These are phyloP conservation scores for Enteromius mattozi DNA, from an alignment of 2,797 vertebrate species.

Conservation along the genomic window DNA sequence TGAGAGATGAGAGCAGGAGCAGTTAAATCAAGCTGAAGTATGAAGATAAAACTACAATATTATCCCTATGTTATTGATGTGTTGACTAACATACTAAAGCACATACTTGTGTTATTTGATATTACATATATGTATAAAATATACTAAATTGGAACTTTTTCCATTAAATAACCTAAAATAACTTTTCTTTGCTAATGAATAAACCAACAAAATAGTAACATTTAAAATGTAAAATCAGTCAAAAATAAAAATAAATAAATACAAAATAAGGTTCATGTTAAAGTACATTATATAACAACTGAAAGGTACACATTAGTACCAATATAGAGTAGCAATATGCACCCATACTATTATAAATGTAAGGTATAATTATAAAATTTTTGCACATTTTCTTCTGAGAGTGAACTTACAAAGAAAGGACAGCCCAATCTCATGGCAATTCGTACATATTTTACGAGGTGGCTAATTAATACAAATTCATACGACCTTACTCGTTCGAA, in stretches of 20 bases:
- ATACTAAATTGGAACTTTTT: not conserved
- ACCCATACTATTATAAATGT: not conserved
- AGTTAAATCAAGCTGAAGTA: not conserved
- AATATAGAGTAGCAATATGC: not conserved
- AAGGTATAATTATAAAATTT: not conserved
- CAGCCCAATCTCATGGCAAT: not conserved
- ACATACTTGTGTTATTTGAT: not conserved
- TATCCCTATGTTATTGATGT: no score
- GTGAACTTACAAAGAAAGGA: not conserved
- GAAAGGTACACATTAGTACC: not conserved
- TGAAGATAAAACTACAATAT: not conserved
- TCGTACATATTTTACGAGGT: no score
- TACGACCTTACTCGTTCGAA: no score
- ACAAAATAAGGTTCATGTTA: not conserved
- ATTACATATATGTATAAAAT: not conserved
- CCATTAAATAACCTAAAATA: not conserved
- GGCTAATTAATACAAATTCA: no score
- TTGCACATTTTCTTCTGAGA: not conserved
- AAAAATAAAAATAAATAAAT: not conserved
- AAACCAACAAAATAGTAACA: not conserved
- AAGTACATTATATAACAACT: not conserved
- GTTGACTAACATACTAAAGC: not conserved
- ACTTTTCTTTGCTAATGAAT: not conserved
- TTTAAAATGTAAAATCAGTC: no score
- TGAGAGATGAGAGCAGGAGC: slow-evolving; percentile 56